These are phyloP conservation scores for Pantherophis vulpinus DNA, from an alignment of 2,797 vertebrate genomes.

Conservation along the genomic window DNA sequence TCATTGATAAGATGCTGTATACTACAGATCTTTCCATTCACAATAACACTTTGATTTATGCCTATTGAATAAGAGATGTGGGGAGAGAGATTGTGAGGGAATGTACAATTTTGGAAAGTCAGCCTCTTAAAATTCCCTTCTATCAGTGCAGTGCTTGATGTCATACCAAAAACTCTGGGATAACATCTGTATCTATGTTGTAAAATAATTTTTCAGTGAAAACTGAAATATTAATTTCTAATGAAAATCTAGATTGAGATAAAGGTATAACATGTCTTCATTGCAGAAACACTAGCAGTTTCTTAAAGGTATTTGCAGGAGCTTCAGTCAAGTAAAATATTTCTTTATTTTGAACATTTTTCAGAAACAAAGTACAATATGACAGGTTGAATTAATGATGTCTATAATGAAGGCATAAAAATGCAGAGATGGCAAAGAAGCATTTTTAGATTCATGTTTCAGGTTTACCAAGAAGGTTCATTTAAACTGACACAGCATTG, in stretches of 20 bases:
- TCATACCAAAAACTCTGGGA: conserved; percentile 34
- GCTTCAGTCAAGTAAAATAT: conserved; percentile 59
- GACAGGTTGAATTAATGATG: conserved; percentile 73
- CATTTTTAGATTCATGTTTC: conserved; percentile 70
- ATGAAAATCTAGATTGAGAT: conserved; percentile 40
- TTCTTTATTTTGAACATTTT: conserved; percentile 72
- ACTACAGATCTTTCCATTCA: background rate
- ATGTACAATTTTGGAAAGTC: background rate
- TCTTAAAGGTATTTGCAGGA: conserved; percentile 50
- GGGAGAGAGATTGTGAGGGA: background rate
- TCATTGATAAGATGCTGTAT: background rate
- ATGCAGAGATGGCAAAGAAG: conserved; percentile 69
- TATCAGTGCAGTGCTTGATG: background rate
- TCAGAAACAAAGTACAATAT: conserved; percentile 64
- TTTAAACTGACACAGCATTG: conserved; percentile 72
- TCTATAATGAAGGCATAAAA: conserved; percentile 78
- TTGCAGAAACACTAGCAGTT: conserved; percentile 23
- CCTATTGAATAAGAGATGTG: background rate
- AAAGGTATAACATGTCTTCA: conserved; percentile 13
- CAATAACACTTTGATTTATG: background rate
- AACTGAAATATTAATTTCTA: conserved; percentile 45
- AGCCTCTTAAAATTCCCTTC: background rate
- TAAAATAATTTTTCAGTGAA: conserved; percentile 44
- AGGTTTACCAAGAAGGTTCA: conserved; percentile 72
- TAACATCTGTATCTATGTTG: background rate